These are phyloP conservation scores for Portevinia maculata DNA, from an alignment of 2,888 invertebrate species.

Conservation along the genomic window DNA sequence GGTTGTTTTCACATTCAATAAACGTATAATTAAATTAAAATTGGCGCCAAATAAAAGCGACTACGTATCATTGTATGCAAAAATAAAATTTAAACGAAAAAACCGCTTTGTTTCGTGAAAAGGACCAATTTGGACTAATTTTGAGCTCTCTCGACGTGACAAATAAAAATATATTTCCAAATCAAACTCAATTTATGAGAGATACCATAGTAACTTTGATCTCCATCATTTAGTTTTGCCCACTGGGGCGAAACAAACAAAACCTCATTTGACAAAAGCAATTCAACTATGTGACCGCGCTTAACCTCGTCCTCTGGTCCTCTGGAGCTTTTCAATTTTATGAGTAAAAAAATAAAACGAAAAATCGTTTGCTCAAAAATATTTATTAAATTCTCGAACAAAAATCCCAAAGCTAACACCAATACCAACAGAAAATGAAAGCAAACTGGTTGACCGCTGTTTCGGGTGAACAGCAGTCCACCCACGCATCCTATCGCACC, in stretches of 20 bases:
- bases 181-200: conserved; percentile 56
- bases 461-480: conserved; percentile 6
- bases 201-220: conserved; percentile 34
- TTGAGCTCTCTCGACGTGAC: not conserved
- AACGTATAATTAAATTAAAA: conserved; percentile 49
- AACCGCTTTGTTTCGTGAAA: not conserved
- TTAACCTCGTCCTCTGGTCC: not conserved
- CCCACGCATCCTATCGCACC: not conserved
- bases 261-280: conserved; percentile 38
- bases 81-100: not conserved
- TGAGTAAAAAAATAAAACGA: conserved; percentile 15
- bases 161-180: conserved; percentile 6
- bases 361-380: conserved; percentile 28
- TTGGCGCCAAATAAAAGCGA: conserved; percentile 10
- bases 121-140: conserved; percentile 20
- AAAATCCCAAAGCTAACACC: not conserved
- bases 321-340: conserved; percentile 27
- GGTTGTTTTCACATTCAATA: not conserved
- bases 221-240: not conserved
- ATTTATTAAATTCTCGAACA: conserved; percentile 46
- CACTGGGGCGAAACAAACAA: not conserved
- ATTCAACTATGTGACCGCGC: not conserved
- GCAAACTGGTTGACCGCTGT: not conserved
- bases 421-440: not conserved
- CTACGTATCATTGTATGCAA: not conserved